Evolutionary conservation across 2,888 invertebrate species (phyloP).

Genomic region (Oxystoma pomonae): DNA sequence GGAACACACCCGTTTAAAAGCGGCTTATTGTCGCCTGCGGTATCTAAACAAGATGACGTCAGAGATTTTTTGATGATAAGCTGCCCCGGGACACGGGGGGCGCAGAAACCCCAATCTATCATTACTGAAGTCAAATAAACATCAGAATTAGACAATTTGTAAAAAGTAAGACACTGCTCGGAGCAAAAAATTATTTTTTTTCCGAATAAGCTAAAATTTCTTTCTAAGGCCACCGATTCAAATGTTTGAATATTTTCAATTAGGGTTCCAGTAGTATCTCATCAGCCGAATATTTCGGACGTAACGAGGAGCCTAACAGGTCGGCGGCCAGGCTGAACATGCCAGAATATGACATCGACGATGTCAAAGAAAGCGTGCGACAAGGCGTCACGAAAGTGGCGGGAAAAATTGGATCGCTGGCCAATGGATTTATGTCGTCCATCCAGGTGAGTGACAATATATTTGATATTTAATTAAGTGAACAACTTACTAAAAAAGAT

Average conservation of each 20-base stretch:
- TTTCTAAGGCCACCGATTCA: no score
- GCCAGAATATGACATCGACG: constrained; percentile 74
- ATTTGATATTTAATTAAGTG: neutral
- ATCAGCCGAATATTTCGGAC: constrained; percentile 87
- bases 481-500: neutral
- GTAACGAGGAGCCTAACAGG: constrained; percentile 16
- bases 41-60: no score
- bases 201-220: no score
- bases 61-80: no score
- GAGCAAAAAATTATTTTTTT: no score
- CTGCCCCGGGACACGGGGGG: no score
- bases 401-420: constrained; percentile 90
- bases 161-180: no score
- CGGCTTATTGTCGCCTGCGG: no score
- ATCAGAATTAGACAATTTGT: no score
- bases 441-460: constrained; percentile 76
- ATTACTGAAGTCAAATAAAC: no score
- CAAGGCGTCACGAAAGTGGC: constrained; percentile 97
- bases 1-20: no score
- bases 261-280: constrained; percentile 92
- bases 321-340: constrained; percentile 10
- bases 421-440: constrained; percentile 90
- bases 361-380: constrained; percentile 94
- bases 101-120: no score
- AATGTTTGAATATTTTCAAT: neutral